Conservation (phyloP, 2,797 vertebrate species). For the Pipistrellus kuhlii region DNA sequence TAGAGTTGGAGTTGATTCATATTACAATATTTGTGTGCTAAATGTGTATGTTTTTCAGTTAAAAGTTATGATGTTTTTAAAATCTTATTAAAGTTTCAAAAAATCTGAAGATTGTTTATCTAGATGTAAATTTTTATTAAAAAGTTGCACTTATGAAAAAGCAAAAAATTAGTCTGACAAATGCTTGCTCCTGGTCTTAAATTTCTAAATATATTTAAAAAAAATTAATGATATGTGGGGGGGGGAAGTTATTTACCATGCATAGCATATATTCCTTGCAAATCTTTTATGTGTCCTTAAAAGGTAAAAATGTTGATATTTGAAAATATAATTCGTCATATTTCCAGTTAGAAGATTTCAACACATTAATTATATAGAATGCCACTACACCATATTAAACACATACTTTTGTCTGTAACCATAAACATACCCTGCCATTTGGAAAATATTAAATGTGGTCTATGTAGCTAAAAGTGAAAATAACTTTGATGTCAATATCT, state of each 20-base stretch:
- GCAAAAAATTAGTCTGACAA: conserved; percentile 86
- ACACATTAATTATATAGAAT: conserved; percentile 24
- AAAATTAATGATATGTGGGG: background rate
- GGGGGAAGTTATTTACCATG: background rate
- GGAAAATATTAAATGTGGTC: background rate
- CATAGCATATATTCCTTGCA: conserved; percentile 36
- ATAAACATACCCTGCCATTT: conserved; percentile 20
- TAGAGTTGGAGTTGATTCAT: conserved; percentile 84
- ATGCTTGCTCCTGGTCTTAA: conserved; percentile 88
- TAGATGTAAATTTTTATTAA: conserved; percentile 89
- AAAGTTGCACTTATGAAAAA: conserved; percentile 88
- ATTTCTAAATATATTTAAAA: conserved; percentile 73
- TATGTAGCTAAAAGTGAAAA: background rate
- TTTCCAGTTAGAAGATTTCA: conserved; percentile 2
- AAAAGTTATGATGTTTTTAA: conserved; percentile 86
- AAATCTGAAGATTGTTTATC: conserved; percentile 88
- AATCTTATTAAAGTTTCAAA: conserved; percentile 88
- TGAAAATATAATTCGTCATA: conserved; percentile 30
- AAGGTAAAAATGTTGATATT: conserved; percentile 37
- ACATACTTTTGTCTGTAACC: background rate
- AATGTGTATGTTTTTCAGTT: conserved; percentile 88
- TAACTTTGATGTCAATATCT: background rate
- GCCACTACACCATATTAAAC: conserved; percentile 11
- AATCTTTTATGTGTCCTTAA: conserved; percentile 16
- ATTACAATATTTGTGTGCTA: conserved; percentile 87